phyloP scores from a whole-genome alignment of 2,113 vertebrate species.

The Coptodon bakossiorum region DNA sequence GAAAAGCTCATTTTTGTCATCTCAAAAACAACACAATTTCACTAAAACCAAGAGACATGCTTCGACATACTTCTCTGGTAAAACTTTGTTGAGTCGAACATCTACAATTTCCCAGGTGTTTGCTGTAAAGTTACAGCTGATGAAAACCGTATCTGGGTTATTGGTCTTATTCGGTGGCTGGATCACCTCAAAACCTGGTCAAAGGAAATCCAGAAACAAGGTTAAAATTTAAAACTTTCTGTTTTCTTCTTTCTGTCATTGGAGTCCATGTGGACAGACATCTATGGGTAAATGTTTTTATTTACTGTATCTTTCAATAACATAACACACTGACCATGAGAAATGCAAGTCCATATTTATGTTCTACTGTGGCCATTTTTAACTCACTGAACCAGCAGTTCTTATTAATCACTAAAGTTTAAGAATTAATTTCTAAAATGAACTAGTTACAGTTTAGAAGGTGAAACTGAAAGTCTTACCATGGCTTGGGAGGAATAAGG shows the following conservation, averaged over 20 bases:
- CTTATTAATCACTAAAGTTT: neutral
- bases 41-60: neutral
- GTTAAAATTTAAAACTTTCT: neutral
- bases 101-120: fast-evolving
- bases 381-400: neutral
- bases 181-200: neutral
- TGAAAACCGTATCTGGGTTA: neutral
- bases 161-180: neutral
- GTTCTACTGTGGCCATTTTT: neutral
- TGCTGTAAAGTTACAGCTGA: constrained; percentile 4
- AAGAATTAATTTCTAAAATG: neutral
- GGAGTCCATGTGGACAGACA: neutral
- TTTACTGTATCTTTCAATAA: neutral
- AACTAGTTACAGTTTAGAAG: neutral
- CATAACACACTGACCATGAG: neutral
- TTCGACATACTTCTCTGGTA: neutral
- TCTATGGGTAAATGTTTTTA: neutral
- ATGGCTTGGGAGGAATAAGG: neutral
- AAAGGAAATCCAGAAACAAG: neutral
- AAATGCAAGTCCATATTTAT: neutral
- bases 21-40: neutral
- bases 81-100: neutral
- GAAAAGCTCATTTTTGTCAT: neutral
- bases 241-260: neutral
- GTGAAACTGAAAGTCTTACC: constrained; percentile 1